Evolutionary conservation across 2,797 vertebrate genomes (phyloP).

Genomic region (Catamblyrhynchus diadema): DNA sequence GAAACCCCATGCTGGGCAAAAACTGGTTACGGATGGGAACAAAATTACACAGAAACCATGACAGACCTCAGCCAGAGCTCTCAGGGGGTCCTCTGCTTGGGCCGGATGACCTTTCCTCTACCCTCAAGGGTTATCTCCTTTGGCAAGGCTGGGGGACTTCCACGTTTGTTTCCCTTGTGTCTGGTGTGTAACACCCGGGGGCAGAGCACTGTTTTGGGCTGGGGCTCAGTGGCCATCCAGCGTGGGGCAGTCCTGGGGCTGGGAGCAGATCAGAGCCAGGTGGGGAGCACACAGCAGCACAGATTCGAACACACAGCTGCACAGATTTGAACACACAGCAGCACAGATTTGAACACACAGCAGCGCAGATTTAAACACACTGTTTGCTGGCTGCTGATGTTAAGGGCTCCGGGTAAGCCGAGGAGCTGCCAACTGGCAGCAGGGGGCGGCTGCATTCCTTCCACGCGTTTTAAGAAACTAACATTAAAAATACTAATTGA

Average conservation of each 20-base stretch:
- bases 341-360: not conserved
- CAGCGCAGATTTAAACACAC: not conserved
- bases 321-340: not conserved
- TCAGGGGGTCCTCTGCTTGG: not conserved
- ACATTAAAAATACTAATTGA: not conserved
- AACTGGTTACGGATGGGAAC: not conserved
- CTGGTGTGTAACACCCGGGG: not conserved
- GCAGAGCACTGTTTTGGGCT: not conserved
- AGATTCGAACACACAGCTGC: not conserved
- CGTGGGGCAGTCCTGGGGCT: not conserved
- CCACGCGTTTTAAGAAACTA: not conserved
- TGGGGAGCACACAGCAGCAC: not conserved
- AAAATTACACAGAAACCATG: not conserved
- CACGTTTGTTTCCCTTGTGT: not conserved
- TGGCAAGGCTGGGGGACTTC: not conserved
- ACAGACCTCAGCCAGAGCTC: not conserved
- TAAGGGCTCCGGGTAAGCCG: not conserved
- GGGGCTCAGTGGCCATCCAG: not conserved
- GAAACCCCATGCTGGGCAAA: not conserved
- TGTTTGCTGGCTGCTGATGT: rapidly evolving
- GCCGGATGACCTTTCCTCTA: not conserved
- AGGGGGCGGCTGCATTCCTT: not conserved
- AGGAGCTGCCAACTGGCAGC: not conserved
- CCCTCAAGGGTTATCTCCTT: not conserved
- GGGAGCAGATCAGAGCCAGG: not conserved